These are phyloP conservation scores for Papilio elwesi DNA, from an alignment of 2,888 invertebrate genomes.

Conservation along the genomic window DNA sequence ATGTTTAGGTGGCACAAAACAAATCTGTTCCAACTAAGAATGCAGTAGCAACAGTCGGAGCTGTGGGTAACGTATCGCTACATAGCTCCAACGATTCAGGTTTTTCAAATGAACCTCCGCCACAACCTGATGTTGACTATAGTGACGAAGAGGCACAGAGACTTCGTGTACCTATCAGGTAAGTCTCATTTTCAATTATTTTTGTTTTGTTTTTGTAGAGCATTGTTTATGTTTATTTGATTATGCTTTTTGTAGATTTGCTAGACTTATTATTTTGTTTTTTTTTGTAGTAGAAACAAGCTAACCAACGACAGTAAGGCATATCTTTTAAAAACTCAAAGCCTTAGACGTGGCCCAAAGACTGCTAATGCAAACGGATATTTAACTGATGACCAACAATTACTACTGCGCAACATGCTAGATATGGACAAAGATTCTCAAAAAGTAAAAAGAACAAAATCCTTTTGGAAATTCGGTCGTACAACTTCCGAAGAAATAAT, in stretches of 20 bases:
- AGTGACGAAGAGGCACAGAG: slow-evolving; percentile 93
- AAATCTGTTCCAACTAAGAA: slow-evolving; percentile 79
- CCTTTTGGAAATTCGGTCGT: slow-evolving; percentile 93
- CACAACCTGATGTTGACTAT: slow-evolving; percentile 95
- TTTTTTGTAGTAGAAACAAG: slow-evolving; percentile 75
- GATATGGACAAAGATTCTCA: slow-evolving; percentile 86
- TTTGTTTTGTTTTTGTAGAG: neutral
- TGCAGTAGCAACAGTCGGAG: slow-evolving; percentile 75
- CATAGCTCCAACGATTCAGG: slow-evolving; percentile 97
- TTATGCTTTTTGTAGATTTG: slow-evolving; percentile 54
- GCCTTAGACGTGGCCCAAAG: slow-evolving; percentile 73
- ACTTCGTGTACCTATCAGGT: slow-evolving; percentile 86
- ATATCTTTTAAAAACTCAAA: slow-evolving; percentile 80
- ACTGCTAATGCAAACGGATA: slow-evolving; percentile 70
- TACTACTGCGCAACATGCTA: slow-evolving; percentile 77
- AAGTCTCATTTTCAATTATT: slow-evolving; percentile 50
- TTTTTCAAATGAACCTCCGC: slow-evolving; percentile 94
- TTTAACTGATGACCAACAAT: slow-evolving; percentile 83
- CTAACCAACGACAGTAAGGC: slow-evolving; percentile 68
- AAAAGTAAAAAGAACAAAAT: slow-evolving; percentile 91
- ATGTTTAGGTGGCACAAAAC: slow-evolving; percentile 68
- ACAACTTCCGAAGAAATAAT: slow-evolving; percentile 89
- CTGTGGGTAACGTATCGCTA: slow-evolving; percentile 89
- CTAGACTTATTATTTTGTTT: slow-evolving; percentile 44
- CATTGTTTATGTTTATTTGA: slow-evolving; percentile 50